Evolutionary conservation across 2,113 vertebrate genomes (phyloP).

Genomic region (Corapipo altera): DNA sequence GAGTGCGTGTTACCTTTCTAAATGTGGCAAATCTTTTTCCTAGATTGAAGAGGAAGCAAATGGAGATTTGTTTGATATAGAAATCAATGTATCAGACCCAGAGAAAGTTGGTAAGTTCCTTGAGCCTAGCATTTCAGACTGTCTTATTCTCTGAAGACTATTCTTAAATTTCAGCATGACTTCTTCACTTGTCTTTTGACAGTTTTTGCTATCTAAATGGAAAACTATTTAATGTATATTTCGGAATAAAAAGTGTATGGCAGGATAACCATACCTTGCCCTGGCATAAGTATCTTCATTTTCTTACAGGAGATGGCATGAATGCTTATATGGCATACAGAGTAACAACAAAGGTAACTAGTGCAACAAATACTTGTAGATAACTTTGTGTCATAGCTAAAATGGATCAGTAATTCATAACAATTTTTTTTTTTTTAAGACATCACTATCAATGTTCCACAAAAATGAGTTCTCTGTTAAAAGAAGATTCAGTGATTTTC

Average conservation of each 20-base stretch:
- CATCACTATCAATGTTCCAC: slow-evolving; percentile 88
- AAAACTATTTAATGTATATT: background rate
- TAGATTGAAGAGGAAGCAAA: slow-evolving; percentile 92
- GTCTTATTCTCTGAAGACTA: background rate
- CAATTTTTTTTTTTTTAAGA: slow-evolving; percentile 71
- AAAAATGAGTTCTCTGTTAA: slow-evolving; percentile 89
- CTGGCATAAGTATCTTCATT: background rate
- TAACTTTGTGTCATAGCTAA: background rate
- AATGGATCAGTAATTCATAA: background rate
- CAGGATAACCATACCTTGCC: background rate
- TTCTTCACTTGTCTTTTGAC: background rate
- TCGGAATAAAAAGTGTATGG: background rate
- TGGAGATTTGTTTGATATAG: slow-evolving; percentile 88
- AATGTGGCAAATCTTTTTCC: background rate
- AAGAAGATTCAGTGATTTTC: slow-evolving; percentile 97
- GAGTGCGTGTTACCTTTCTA: background rate
- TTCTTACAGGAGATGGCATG: slow-evolving; percentile 91
- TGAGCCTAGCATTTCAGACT: background rate
- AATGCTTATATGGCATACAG: slow-evolving; percentile 98
- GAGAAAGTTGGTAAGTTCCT: slow-evolving; percentile 93
- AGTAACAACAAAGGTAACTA: slow-evolving; percentile 90
- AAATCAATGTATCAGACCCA: slow-evolving; percentile 95
- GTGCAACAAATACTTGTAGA: background rate
- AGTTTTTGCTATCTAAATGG: background rate
- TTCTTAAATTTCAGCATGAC: background rate